Conservation (phyloP, 2,888 invertebrate species). For the Lamellibrachia columna region DNA sequence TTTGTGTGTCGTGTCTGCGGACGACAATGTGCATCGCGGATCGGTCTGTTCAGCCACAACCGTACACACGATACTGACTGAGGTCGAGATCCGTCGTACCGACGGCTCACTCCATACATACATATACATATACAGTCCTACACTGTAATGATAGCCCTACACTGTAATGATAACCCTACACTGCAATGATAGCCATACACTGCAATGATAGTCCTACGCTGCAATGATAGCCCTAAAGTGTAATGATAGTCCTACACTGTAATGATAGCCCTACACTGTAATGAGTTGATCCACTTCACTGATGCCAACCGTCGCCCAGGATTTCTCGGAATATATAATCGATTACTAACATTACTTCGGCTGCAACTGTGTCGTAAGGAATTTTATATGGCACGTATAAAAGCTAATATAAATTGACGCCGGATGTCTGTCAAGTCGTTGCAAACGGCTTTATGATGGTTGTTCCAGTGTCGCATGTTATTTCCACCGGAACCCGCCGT, state of each 20-base stretch:
- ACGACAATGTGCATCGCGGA: too few species aligned
- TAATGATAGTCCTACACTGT: not conserved
- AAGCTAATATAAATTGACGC: not conserved
- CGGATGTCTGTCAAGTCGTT: slow-evolving; percentile 1
- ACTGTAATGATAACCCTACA: too few species aligned
- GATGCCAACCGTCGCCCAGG: not conserved
- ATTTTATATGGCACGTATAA: not conserved
- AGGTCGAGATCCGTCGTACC: too few species aligned
- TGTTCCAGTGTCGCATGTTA: not conserved
- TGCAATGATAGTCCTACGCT: not conserved
- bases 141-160: too few species aligned
- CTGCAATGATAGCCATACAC: too few species aligned
- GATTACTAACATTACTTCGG: not conserved
- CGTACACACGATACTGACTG: too few species aligned
- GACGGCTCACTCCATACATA: too few species aligned
- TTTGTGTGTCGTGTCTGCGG: too few species aligned
- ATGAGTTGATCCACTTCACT: not conserved
- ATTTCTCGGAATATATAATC: not conserved
- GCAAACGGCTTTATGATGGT: not conserved
- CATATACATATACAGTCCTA: too few species aligned
- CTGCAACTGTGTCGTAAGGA: not conserved
- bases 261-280: not conserved
- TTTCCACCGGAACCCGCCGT: not conserved
- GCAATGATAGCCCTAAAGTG: too few species aligned
- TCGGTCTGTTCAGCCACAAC: too few species aligned